Conservation (phyloP, 2,888 invertebrate genomes). For the Pocota personata region DNA sequence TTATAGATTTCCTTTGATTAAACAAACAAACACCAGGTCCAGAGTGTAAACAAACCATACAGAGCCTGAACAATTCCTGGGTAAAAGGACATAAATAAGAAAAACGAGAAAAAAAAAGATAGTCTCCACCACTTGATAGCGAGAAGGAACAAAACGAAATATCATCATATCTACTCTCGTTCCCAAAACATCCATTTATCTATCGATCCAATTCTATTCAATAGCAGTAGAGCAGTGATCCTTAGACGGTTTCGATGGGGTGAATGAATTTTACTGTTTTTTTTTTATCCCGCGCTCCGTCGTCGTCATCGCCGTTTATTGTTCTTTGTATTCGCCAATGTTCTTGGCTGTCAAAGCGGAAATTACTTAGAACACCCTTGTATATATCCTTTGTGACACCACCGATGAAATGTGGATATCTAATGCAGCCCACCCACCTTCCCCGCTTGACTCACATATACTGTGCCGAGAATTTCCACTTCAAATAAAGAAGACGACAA, state of each 20-base stretch:
- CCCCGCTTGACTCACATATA: background rate
- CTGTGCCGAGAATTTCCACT: constrained; percentile 26
- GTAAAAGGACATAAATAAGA: constrained; percentile 44
- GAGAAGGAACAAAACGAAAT: constrained; percentile 8
- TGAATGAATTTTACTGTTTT: constrained; percentile 59
- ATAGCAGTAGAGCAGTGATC: constrained; percentile 23
- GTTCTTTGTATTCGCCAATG: constrained; percentile 51
- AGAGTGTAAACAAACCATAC: constrained; percentile 57
- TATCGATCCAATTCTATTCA: constrained; percentile 63
- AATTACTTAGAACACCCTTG: constrained; percentile 67
- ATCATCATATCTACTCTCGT: constrained; percentile 42
- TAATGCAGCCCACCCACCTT: constrained; percentile 49
- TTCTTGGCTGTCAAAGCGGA: constrained; percentile 70
- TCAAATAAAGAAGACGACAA: constrained; percentile 54
- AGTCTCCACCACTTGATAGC: constrained; percentile 29
- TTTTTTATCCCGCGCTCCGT: background rate
- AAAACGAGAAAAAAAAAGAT: background rate
- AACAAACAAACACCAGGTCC: constrained; percentile 55
- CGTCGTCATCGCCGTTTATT: constrained; percentile 38
- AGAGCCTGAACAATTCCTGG: constrained; percentile 13
- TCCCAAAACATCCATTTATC: constrained; percentile 62
- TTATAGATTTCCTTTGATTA: constrained; percentile 64
- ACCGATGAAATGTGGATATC: constrained; percentile 60
- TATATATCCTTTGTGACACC: constrained; percentile 66
- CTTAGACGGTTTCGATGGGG: constrained; percentile 44